These are phyloP conservation scores for Pristis pectinata DNA, from an alignment of 2,797 vertebrate genomes.

Conservation along the genomic window DNA sequence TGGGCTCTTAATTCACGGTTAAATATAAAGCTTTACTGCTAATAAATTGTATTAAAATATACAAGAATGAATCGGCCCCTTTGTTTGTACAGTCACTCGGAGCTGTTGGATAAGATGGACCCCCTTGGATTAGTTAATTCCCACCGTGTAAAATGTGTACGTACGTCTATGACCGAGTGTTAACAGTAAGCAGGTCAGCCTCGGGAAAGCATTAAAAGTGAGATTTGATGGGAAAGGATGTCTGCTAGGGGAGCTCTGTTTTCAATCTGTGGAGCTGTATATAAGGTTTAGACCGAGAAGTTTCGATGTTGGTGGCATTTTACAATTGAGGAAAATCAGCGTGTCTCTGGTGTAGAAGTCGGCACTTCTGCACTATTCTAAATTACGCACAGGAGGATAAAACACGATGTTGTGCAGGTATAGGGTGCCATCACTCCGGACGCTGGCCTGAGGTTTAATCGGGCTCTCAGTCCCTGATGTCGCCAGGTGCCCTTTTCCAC, in stretches of 20 bases:
- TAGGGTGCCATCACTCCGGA: neutral
- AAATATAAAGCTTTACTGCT: neutral
- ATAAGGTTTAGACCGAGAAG: neutral
- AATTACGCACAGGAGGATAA: neutral
- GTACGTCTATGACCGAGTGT: neutral
- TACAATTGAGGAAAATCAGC: neutral
- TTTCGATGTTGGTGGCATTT: neutral
- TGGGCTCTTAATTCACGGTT: neutral
- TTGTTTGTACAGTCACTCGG: slow-evolving; percentile 11
- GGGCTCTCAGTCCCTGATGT: neutral
- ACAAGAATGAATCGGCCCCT: neutral
- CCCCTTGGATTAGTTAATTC: neutral
- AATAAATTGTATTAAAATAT: neutral
- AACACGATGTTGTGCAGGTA: neutral
- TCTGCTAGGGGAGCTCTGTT: neutral
- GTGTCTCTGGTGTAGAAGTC: neutral
- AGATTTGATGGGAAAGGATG: neutral
- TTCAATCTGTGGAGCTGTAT: neutral
- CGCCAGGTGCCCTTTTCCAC: neutral
- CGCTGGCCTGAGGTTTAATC: neutral
- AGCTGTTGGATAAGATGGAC: slow-evolving; percentile 3
- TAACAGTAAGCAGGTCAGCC: neutral
- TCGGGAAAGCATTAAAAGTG: neutral
- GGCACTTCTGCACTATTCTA: neutral
- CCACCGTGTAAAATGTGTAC: neutral